Evolutionary conservation across 2,113 vertebrate genomes (phyloP), one percentile per base, ranked within the genome.

Genomic region (Seriola rivoliana): DNA sequence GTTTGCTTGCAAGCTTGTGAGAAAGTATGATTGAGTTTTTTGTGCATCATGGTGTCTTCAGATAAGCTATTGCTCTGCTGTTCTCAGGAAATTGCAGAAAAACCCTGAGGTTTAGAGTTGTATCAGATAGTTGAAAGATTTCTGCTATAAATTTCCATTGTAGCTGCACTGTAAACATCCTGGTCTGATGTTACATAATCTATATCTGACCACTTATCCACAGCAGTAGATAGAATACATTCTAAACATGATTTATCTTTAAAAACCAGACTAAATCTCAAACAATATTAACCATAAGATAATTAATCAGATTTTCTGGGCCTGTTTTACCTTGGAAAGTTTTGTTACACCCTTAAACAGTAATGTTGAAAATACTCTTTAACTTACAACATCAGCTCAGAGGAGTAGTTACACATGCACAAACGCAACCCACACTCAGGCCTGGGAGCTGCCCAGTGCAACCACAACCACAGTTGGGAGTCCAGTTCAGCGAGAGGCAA

Each of bases 401-500:
- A 60, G 68, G 44, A 82, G 55, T 40, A 40, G 75, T 80, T 71
- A 64, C 13, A 73, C 19, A 58, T 55, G 21, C 66, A 66, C 70
- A 81, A 75, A 88, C 63, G 73, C 66, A 84, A 80, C 78, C 80
- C 84, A 86, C 83, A 73, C 46, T 85, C n/a, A n/a, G 68, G 72
- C 55, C 78, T 75, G 65, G 63, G 58, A 77, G 80, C 85, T 84
- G 82, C 85, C 72, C 67, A 80, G 52, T 70, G 38, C 76, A 46
- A 72, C 86, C 82, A 75, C 90, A 89, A 77, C 71, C 81, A 78
- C 83, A 73, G 83, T 67, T 44, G 42, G 69, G 68, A 87, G 84
- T 81, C 78, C 78, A 82, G 78, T 74, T 82, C 70, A 83, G 38
- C 29, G 19, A 81, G 71, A 85, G 83, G 70, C 52, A 34, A 89